These are phyloP conservation scores for Sturmia bella DNA, from an alignment of 2,888 invertebrate species.

Conservation along the genomic window DNA sequence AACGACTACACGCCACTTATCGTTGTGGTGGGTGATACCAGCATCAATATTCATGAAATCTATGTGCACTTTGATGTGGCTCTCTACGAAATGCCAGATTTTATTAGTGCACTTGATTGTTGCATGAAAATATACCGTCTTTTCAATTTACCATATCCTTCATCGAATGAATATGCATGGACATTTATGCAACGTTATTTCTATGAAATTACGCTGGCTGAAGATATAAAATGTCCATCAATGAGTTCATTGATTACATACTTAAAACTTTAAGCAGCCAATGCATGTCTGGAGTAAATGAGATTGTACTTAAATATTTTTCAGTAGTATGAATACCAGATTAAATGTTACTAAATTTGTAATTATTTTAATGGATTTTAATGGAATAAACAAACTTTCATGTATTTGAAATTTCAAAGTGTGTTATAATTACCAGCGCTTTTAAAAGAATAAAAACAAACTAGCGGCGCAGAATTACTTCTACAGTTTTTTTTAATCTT, in stretches of 20 bases:
- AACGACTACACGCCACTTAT: conserved; percentile 65
- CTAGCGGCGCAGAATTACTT: no score
- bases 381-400: no score
- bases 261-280: conserved; percentile 60
- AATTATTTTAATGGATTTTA: no score
- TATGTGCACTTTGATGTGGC: conserved; percentile 70
- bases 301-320: no score
- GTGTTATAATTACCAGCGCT: no score
- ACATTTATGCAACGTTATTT: conserved; percentile 71
- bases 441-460: no score
- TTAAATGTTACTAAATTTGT: no score
- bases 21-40: conserved; percentile 68
- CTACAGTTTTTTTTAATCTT: no score
- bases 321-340: no score
- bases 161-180: conserved; percentile 68
- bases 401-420: no score
- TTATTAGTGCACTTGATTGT: conserved; percentile 68
- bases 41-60: conserved; percentile 69
- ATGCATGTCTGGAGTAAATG: no score
- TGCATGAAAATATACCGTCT: conserved; percentile 71
- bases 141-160: conserved; percentile 68
- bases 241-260: conserved; percentile 66
- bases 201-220: conserved; percentile 65
- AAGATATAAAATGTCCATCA: conserved; percentile 66
- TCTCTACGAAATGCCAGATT: conserved; percentile 70